Percentiles rank a stretch among this genome's conserved stretches.
Evolutionary conservation across 2,113 vertebrate species (phyloP).

Genomic region (Heloderma charlesbogerti): DNA sequence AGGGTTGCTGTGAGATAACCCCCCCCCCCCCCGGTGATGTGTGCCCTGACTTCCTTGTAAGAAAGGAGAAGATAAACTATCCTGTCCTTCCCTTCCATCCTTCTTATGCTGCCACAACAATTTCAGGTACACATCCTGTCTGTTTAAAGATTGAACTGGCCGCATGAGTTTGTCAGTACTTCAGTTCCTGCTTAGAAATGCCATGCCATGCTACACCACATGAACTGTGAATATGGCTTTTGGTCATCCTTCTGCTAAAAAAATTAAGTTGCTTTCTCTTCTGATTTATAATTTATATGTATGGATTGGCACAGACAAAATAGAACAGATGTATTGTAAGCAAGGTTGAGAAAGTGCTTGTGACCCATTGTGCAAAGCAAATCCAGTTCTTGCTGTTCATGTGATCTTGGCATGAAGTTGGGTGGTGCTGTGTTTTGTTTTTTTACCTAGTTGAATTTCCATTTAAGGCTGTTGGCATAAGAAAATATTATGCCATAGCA

Average conservation of each 20-base stretch:
- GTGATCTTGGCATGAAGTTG: slow-evolving; percentile 46
- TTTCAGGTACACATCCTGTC: not conserved
- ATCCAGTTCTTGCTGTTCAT: slow-evolving; percentile 21
- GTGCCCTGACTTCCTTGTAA: not conserved
- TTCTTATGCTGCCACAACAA: not conserved
- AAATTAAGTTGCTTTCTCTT: not conserved
- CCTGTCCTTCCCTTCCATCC: not conserved
- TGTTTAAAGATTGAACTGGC: not conserved
- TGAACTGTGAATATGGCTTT: not conserved
- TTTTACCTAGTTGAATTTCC: slow-evolving; percentile 10
- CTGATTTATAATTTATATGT: not conserved
- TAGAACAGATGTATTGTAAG: slow-evolving; percentile 10
- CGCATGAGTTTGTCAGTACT: not conserved
- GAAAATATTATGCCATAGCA: not conserved
- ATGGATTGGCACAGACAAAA: slow-evolving; percentile 13
- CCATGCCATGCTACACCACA: not conserved
- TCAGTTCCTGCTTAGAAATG: not conserved
- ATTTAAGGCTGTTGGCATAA: slow-evolving; percentile 25
- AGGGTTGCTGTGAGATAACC: not conserved
- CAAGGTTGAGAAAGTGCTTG: slow-evolving; percentile 20
- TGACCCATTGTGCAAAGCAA: slow-evolving; percentile 36
- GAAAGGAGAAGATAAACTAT: not conserved
- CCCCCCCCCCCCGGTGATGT: too few species aligned
- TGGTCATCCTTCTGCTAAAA: not conserved
- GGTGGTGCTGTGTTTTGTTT: slow-evolving; percentile 23